Evolutionary conservation across 2,113 vertebrate genomes (phyloP), one percentile per base, ranked within the genome.

Genomic region (Probosciger aterrimus): DNA sequence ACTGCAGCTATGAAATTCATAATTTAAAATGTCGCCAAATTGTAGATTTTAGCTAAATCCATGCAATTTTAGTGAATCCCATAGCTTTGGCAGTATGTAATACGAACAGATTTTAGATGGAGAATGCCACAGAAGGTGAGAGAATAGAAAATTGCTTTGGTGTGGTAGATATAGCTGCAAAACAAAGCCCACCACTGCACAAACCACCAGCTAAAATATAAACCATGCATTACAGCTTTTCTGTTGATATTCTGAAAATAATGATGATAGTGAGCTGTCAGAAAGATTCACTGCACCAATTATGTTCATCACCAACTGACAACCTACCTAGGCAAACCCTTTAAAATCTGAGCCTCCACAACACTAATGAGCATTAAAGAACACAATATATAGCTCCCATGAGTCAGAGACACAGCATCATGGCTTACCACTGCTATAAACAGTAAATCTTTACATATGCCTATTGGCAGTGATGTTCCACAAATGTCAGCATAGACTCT

Each of bases 391-490:
- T 77, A 83, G 67, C 46, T 96, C 86, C 75, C 78, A 60, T 78
- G 95, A 95, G 82, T 62, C 52, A 4, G 53, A 97, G 77, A 57
- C 71, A 91, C 41, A 93, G 78, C 75, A 80, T 86, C 85, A 93
- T 84, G 84, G 35, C 74, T 96, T 89, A 57, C 37, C 71, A 81
- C 44, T 83, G 86, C 81, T 93, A 91, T 97, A 97, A 95, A 89
- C 92, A 96, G 90, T 96, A 97, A 96, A 97, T 92, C 93, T 95
- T 95, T 97, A 84, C 63, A 70, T 44, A 85, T 78, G 59, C 80
- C 82, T 94, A 33, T 86, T 96, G 88, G 81, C 81, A 91, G 41
- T 41, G 49, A 71, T 84, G 71, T 83, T 96, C 59, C 82, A 95
- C 88, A 96, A 94, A 96, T 95, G 80, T 95, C 92, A 96, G 92